phyloP scores from a whole-genome alignment of 2,888 invertebrate genomes.

The Camptogramma bilineatum region DNA sequence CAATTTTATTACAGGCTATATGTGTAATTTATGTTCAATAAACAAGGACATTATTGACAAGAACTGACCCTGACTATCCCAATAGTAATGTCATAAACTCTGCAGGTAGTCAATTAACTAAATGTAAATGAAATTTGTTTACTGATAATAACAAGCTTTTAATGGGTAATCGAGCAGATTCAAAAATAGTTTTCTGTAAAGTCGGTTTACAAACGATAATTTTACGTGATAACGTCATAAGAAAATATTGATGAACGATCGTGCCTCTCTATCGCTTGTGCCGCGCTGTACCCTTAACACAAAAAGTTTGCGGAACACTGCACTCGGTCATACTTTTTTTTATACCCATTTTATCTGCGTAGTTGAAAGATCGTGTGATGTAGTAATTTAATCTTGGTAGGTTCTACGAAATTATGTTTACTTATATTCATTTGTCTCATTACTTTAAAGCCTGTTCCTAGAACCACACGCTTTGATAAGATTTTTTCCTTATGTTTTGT shows the following conservation, averaged over 20 bases:
- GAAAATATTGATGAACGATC: too few species aligned
- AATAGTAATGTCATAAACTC: background rate
- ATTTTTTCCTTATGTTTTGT: background rate
- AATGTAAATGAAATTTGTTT: too few species aligned
- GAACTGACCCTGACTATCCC: background rate
- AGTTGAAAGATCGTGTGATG: background rate
- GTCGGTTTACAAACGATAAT: too few species aligned
- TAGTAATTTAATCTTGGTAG: background rate
- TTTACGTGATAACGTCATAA: too few species aligned
- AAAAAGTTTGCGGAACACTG: too few species aligned
- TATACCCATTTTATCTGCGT: background rate
- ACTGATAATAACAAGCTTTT: too few species aligned
- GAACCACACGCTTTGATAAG: background rate
- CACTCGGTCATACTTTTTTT: too few species aligned
- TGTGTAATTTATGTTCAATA: background rate
- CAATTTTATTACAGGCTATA: background rate
- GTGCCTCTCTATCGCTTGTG: too few species aligned
- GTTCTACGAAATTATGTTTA: background rate
- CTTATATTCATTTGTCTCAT: too few species aligned
- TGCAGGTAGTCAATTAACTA: background rate
- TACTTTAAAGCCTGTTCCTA: background rate
- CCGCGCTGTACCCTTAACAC: too few species aligned
- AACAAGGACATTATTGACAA: background rate
- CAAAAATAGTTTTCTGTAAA: too few species aligned
- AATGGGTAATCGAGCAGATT: too few species aligned